Evolutionary conservation across 2,797 vertebrate genomes (phyloP).

Genomic region (Cyprinella venusta): DNA sequence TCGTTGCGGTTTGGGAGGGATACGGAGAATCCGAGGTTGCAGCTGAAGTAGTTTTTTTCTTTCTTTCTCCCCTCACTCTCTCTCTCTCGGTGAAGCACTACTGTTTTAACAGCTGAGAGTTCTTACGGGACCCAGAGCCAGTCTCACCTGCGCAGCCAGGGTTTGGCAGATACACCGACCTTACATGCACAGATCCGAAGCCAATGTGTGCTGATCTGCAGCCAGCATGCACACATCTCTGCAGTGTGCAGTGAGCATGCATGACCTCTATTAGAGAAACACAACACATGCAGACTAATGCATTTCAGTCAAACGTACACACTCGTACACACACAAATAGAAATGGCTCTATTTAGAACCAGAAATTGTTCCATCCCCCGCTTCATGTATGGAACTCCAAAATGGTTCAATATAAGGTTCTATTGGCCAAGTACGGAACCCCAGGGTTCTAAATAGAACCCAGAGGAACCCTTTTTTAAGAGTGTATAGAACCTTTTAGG

Average conservation of each 20-base stretch:
- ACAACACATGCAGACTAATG: constrained; percentile 5
- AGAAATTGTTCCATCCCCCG: too few relatives aligned
- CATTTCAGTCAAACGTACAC: background rate
- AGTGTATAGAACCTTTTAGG: too few relatives aligned
- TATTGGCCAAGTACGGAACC: too few relatives aligned
- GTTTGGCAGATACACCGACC: constrained; percentile 52
- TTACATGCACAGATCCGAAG: constrained; percentile 33
- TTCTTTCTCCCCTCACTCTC: constrained; percentile 70
- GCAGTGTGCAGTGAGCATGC: constrained; percentile 49
- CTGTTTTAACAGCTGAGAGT: constrained; percentile 87
- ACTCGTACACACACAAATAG: too few relatives aligned
- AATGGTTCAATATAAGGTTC: too few relatives aligned
- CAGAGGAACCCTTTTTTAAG: too few relatives aligned
- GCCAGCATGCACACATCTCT: constrained; percentile 44
- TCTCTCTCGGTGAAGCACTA: constrained; percentile 75
- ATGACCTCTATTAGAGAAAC: background rate
- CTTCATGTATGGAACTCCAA: too few relatives aligned
- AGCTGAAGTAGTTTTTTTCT: constrained; percentile 66
- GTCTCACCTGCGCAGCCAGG: constrained; percentile 79
- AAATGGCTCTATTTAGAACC: too few relatives aligned
- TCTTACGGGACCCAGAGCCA: constrained; percentile 79
- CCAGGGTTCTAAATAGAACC: too few relatives aligned
- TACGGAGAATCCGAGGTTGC: constrained; percentile 78
- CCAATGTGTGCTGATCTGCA: constrained; percentile 49
- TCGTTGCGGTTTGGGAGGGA: constrained; percentile 83